These are phyloP conservation scores for Phoeniculus purpureus DNA, from an alignment of 2,797 vertebrate species.

Conservation along the genomic window DNA sequence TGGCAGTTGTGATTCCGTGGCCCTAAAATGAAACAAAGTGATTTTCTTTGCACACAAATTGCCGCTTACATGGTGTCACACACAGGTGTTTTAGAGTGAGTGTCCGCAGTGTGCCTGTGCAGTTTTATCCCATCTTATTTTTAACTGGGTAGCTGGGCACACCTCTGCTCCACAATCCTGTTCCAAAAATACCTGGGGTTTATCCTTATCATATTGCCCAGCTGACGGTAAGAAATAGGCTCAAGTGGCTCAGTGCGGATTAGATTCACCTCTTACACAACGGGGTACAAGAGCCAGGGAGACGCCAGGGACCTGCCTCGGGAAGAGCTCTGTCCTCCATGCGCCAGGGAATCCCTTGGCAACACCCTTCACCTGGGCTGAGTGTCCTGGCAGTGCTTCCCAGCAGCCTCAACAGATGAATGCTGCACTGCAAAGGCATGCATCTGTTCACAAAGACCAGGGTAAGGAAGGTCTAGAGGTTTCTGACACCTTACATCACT, in stretches of 20 bases:
- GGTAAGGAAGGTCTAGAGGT: background rate
- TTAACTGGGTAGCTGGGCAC: constrained; percentile 13
- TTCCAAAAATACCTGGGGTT: constrained; percentile 65
- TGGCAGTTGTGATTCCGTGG: background rate
- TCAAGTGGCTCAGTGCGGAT: constrained; percentile 60
- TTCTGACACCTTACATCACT: background rate
- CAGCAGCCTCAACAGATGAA: background rate
- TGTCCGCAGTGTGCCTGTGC: background rate
- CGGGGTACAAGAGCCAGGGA: background rate
- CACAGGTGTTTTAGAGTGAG: background rate
- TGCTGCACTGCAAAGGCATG: background rate
- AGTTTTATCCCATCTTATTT: constrained; percentile 22
- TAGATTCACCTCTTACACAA: constrained; percentile 59
- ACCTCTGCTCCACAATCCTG: constrained; percentile 15
- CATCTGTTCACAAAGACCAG: background rate
- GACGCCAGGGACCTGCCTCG: background rate
- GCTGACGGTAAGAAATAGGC: constrained; percentile 53
- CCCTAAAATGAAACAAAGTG: fast-evolving
- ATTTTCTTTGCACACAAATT: background rate
- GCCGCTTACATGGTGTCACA: background rate
- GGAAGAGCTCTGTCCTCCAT: background rate
- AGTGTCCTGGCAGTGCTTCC: background rate
- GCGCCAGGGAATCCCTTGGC: constrained; percentile 47
- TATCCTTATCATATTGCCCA: constrained; percentile 66
- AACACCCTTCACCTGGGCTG: background rate